These are phyloP conservation scores for Borostomias antarcticus DNA, from an alignment of 2,797 vertebrate genomes.

Conservation along the genomic window DNA sequence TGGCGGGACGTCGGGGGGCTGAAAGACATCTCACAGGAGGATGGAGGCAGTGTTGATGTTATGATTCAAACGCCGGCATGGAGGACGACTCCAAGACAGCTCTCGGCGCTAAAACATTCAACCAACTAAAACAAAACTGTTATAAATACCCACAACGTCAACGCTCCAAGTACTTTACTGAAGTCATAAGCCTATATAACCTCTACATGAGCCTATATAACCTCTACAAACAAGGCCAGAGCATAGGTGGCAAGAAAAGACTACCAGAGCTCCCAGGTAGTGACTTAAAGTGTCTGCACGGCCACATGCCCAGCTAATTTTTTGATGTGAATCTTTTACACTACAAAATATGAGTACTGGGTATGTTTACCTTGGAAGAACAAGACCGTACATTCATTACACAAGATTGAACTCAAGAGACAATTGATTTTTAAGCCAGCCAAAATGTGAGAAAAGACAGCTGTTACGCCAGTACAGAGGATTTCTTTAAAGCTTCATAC, in stretches of 20 bases:
- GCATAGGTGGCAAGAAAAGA: neutral
- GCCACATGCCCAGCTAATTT: no score
- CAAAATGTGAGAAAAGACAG: slow-evolving; percentile 7
- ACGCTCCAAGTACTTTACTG: neutral
- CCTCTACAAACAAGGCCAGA: neutral
- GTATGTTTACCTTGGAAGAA: slow-evolving; percentile 10
- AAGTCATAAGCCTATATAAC: neutral
- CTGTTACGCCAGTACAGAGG: slow-evolving; percentile 3
- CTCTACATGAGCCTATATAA: neutral
- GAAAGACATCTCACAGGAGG: slow-evolving; percentile 21
- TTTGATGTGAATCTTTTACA: neutral
- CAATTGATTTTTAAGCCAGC: neutral
- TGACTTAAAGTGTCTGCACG: neutral
- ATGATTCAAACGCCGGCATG: slow-evolving; percentile 26
- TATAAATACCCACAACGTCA: slow-evolving; percentile 22
- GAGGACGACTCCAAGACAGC: slow-evolving; percentile 20
- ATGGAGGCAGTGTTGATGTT: slow-evolving; percentile 21
- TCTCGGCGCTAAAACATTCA: slow-evolving; percentile 8
- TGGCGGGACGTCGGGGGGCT: slow-evolving; percentile 15
- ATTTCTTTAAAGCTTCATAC: slow-evolving; percentile 7
- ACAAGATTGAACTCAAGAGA: slow-evolving; percentile 7
- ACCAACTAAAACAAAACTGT: slow-evolving; percentile 28
- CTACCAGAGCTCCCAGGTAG: neutral
- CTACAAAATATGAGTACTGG: neutral
- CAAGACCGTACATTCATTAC: neutral